Percentiles rank a stretch among this genome's conserved stretches.
These are phyloP conservation scores for Linyphia triangularis DNA, from an alignment of 2,888 invertebrate species.

Conservation along the genomic window DNA sequence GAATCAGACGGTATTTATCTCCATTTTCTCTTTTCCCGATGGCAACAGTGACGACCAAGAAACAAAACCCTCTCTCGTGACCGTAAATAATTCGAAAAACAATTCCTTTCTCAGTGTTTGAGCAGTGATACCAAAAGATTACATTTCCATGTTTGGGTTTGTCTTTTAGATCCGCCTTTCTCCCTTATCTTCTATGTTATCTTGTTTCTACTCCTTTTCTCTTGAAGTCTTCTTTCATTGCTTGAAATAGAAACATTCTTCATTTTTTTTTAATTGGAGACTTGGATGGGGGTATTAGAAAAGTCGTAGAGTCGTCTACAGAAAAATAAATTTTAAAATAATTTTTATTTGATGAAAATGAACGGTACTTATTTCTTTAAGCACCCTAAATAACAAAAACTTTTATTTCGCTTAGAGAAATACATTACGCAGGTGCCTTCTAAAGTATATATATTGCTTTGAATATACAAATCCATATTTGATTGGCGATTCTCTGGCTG, in stretches of 20 bases:
- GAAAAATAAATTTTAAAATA: constrained; percentile 3
- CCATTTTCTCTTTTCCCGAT: constrained; percentile 4
- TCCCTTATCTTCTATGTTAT: neutral
- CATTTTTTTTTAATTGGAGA: too few species aligned
- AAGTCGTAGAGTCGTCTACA: neutral
- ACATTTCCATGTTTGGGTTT: constrained; percentile 45
- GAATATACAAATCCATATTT: too few species aligned
- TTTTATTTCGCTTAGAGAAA: too few species aligned
- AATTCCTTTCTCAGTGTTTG: constrained; percentile 38
- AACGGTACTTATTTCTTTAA: too few species aligned
- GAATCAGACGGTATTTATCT: constrained; percentile 18
- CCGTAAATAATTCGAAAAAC: constrained; percentile 60
- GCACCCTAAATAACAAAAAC: too few species aligned
- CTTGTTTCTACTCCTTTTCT: neutral
- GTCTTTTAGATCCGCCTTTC: neutral
- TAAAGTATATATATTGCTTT: too few species aligned
- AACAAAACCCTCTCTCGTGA: neutral
- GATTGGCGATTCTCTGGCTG: too few species aligned
- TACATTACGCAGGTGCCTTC: too few species aligned
- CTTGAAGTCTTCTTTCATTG: neutral
- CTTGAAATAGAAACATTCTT: neutral
- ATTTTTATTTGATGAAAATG: too few species aligned
- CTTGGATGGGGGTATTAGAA: neutral
- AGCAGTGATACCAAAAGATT: constrained; percentile 27
- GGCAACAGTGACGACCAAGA: neutral